Evolutionary conservation across 2,888 invertebrate species (phyloP), one percentile per base, ranked within the genome.

Genomic region (Heliconius ethilla): DNA sequence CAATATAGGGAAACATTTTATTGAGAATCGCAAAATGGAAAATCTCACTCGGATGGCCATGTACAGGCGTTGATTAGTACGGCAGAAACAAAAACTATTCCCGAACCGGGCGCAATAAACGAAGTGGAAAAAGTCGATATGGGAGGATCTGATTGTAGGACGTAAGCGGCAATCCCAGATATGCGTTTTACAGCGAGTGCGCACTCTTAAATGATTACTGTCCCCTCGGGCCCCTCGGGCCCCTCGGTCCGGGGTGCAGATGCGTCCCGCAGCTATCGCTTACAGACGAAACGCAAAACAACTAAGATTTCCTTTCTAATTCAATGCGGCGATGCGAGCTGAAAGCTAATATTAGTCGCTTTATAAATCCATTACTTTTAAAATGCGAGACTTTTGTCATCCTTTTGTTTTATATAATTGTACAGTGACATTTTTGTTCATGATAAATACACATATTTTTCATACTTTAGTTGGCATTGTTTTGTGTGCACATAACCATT

Each of bases 61-160:
- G 89, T 90, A 88, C 89, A 85, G 87, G 89, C 91, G 91, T 93
- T 93, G 93, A 93, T 94, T 94, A 94, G 92, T 91, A 87, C 88
- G 88, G 87, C 86, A 86, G 90, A 89, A 92, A 92, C 90, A 92
- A 91, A 93, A 93, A 93, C 92, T 93, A 93, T 93, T 91, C 90
- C 90, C 90, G 87, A 92, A 92, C 90, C 87, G 88, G 85, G 86
- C 84, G 90, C 88, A 91, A 89, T 89, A 91, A 93, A 90, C 91
- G 92, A 92, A 91, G 92, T 89, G 92, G 92, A 94, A 93, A 93
- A 92, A 92, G 91, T 92, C 93, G 90, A 93, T 93, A 93, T 91
- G 90, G 87, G 84, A 86, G 89, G 86, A 91, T 90, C 90, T 90
- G 91, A 92, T 93, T 91, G 92, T 91, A 88, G 87, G 86, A 88